phyloP scores from a whole-genome alignment of 2,113 vertebrate genomes.

The Limanda limanda region DNA sequence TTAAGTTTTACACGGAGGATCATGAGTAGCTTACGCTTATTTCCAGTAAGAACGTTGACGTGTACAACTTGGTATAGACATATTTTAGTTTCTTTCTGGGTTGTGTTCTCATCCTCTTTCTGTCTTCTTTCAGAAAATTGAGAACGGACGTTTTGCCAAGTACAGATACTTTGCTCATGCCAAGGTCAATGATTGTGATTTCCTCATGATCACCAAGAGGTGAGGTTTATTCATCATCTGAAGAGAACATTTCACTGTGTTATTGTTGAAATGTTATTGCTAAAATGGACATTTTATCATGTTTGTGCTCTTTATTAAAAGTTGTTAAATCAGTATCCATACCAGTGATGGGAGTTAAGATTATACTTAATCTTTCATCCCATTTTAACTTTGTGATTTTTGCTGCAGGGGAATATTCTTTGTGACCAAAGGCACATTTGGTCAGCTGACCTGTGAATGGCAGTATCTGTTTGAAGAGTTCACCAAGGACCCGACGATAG shows the following conservation, averaged over 20 bases:
- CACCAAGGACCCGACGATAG: constrained; percentile 94
- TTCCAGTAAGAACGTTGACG: not conserved
- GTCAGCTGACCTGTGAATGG: constrained; percentile 97
- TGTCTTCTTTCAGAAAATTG: constrained; percentile 88
- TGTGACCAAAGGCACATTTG: constrained; percentile 96
- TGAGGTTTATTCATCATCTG: constrained; percentile 63
- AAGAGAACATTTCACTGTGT: not conserved
- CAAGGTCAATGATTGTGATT: constrained; percentile 95
- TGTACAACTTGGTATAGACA: not conserved
- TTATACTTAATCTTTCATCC: not conserved
- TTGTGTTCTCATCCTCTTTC: not conserved
- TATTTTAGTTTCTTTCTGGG: not conserved
- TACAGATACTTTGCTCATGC: constrained; percentile 96
- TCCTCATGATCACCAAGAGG: constrained; percentile 98
- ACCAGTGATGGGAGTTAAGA: not conserved
- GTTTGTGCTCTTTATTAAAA: not conserved
- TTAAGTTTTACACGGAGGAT: not conserved
- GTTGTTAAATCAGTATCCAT: not conserved
- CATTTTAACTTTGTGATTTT: not conserved
- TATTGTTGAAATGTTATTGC: not conserved
- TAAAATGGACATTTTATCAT: not conserved
- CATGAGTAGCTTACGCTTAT: not conserved
- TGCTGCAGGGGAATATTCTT: constrained; percentile 91
- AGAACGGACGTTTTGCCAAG: constrained; percentile 98
- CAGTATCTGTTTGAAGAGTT: constrained; percentile 97